A percentile compares a stretch with the other conserved stretches of the same genome.
phyloP scores from a whole-genome alignment of 2,113 vertebrate species.

The Neopipo cinnamomea region DNA sequence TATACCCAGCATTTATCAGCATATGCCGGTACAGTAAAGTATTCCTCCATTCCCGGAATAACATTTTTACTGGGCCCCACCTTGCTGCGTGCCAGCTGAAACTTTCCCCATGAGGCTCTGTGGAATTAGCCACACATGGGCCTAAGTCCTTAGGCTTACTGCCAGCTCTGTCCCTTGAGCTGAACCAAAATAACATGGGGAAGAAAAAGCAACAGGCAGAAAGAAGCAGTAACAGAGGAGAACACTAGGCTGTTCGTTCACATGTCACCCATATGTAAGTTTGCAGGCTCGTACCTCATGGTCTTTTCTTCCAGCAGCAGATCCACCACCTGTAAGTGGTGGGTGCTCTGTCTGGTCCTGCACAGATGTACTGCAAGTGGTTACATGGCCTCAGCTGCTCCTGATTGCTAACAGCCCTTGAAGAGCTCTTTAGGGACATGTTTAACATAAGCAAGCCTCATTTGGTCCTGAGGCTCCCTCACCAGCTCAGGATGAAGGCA shows the following conservation, averaged over 20 bases:
- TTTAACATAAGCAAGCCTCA: neutral
- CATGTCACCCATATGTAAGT: fast-evolving
- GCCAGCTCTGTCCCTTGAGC: neutral
- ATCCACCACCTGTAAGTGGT: neutral
- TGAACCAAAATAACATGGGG: neutral
- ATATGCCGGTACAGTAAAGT: neutral
- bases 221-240: neutral
- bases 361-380: neutral
- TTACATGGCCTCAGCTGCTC: neutral
- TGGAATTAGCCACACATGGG: neutral
- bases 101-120: neutral
- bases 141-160: neutral
- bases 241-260: neutral
- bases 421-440: neutral
- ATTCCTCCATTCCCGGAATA: neutral
- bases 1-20: neutral
- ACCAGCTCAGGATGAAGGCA: neutral
- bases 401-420: neutral
- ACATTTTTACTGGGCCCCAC: neutral
- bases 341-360: neutral
- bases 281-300: neutral
- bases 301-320: neutral
- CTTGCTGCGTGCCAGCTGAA: neutral
- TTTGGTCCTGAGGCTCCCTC: neutral
- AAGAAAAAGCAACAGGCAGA: neutral